Conservation (phyloP, 1,140 invertebrate species). For the Formica selysi region DNA sequence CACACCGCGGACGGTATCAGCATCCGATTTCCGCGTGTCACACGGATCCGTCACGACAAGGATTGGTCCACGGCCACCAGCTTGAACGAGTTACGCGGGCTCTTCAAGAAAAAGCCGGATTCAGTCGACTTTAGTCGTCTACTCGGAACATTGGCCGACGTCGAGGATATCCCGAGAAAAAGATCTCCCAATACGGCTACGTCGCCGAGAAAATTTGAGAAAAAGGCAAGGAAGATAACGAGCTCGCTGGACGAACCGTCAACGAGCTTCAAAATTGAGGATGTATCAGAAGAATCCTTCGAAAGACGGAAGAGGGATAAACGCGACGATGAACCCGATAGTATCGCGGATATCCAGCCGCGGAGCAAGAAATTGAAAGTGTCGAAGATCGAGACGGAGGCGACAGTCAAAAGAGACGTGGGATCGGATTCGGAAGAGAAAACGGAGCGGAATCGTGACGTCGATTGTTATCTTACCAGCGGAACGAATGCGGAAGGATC, state of each 20-base stretch:
- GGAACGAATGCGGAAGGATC: neutral
- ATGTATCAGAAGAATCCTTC: neutral
- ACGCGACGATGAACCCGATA: neutral
- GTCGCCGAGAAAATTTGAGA: neutral
- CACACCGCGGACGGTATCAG: constrained; percentile 97
- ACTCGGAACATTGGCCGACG: constrained; percentile 46
- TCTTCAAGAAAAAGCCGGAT: constrained; percentile 90
- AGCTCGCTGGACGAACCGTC: neutral
- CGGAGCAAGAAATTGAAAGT: constrained; percentile 50
- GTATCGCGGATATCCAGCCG: neutral
- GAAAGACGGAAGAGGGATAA: constrained; percentile 30
- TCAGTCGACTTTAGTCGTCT: constrained; percentile 89
- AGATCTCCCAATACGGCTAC: neutral
- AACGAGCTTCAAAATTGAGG: constrained; percentile 5
- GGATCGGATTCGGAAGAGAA: neutral
- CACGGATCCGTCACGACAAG: constrained; percentile 94
- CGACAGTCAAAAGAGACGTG: neutral
- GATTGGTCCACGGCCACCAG: constrained; percentile 93
- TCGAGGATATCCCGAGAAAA: neutral
- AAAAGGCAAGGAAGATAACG: neutral
- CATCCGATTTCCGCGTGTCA: constrained; percentile 96
- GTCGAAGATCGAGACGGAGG: constrained; percentile 37
- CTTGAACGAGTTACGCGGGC: constrained; percentile 90
- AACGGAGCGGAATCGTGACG: neutral
- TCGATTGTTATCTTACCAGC: neutral